A percentile compares a stretch with the other conserved stretches of the same genome.
Conservation (phyloP, 1,140 invertebrate genomes). For the Leptopilina clavipes region DNA sequence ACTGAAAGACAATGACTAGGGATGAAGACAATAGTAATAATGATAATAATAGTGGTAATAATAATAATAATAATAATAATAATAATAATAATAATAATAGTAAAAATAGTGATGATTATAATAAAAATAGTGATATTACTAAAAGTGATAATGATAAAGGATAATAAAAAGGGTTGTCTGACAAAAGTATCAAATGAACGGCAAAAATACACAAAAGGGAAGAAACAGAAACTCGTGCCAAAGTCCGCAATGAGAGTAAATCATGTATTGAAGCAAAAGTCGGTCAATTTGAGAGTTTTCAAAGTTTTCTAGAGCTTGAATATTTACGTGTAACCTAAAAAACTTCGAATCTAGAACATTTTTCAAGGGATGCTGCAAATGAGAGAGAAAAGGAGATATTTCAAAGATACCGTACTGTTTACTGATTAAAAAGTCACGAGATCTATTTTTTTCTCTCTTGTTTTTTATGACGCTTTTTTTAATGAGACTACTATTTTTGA, state of each 20-base stretch:
- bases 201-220: neutral
- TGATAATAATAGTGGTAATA: neutral
- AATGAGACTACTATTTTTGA: neutral
- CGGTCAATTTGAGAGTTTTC: constrained; percentile 47
- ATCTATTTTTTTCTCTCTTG: neutral
- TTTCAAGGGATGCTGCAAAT: constrained; percentile 7
- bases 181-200: constrained; percentile 13
- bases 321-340: constrained; percentile 20
- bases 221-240: constrained; percentile 26
- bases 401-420: neutral
- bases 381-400: neutral
- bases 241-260: constrained; percentile 42
- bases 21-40: neutral
- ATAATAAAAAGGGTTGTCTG: constrained; percentile 20
- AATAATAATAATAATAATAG: too few species aligned
- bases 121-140: too few species aligned
- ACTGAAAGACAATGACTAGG: constrained; percentile 14
- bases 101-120: too few species aligned
- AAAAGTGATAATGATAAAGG: too few species aligned
- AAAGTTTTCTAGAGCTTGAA: constrained; percentile 14
- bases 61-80: too few species aligned
- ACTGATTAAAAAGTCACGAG: neutral
- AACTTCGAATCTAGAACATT: neutral
- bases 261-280: constrained; percentile 56
- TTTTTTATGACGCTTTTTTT: neutral